phyloP scores from a whole-genome alignment of 2,888 invertebrate species.

The Cosmia pyralina region DNA sequence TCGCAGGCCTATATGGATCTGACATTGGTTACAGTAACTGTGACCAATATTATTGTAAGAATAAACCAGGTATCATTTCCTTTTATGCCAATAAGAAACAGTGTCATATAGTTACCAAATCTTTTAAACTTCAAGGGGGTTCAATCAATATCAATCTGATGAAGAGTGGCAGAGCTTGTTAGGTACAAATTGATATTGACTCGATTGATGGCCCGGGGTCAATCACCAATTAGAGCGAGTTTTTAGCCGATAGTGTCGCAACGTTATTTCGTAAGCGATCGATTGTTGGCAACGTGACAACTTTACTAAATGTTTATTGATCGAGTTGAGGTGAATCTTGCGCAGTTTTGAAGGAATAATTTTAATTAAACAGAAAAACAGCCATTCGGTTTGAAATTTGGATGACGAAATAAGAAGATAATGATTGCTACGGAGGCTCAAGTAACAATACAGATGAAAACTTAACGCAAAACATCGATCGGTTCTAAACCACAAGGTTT shows the following conservation, averaged over 20 bases:
- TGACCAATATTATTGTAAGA: too few relatives aligned
- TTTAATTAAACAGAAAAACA: constrained; percentile 8
- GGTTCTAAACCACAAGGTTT: constrained; percentile 9
- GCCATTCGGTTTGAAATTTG: background rate
- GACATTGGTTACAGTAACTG: background rate
- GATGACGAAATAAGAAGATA: background rate
- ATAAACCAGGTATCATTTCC: too few relatives aligned
- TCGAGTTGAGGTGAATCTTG: constrained; percentile 21
- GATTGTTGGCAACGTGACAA: constrained; percentile 54
- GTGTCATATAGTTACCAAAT: constrained; percentile 22
- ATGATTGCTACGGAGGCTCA: background rate
- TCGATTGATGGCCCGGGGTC: constrained; percentile 74
- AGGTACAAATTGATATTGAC: constrained; percentile 79
- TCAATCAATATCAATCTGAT: constrained; percentile 78
- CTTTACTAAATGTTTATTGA: constrained; percentile 29
- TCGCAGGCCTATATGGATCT: background rate
- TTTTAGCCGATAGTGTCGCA: constrained; percentile 67
- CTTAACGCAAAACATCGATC: background rate
- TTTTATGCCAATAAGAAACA: too few relatives aligned
- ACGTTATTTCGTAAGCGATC: constrained; percentile 42
- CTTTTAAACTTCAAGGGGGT: constrained; percentile 56
- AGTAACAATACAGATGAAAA: background rate
- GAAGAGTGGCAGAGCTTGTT: constrained; percentile 70
- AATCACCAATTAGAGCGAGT: constrained; percentile 78
- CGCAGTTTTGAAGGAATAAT: constrained; percentile 5